A percentile compares a stretch with the other conserved stretches of the same genome.
phyloP scores from a whole-genome alignment of 2,797 vertebrate genomes.

The Onychomys arenicola region DNA sequence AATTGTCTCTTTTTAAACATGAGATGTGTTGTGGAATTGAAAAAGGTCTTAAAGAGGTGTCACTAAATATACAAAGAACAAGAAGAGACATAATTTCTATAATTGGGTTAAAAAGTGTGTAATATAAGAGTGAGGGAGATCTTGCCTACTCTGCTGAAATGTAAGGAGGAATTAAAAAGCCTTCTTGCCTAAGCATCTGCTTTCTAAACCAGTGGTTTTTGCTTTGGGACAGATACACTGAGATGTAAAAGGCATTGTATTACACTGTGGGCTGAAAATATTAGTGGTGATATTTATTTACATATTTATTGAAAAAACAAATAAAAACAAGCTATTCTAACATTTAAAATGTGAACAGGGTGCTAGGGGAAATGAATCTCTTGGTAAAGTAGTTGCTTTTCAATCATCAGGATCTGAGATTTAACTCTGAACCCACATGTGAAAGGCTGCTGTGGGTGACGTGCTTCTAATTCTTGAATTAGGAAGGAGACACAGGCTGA shows the following conservation, averaged over 20 bases:
- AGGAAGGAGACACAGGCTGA: not conserved
- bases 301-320: not conserved
- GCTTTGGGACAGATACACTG: not conserved
- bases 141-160: constrained; percentile 21
- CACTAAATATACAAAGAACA: constrained; percentile 20
- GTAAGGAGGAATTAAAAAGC: not conserved
- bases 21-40: not conserved
- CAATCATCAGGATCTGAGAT: not conserved
- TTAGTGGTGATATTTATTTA: not conserved
- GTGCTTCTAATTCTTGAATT: not conserved
- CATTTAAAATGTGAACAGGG: not conserved
- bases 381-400: not conserved
- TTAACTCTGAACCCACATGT: not conserved
- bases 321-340: not conserved
- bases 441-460: not conserved
- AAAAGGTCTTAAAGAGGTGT: constrained; percentile 3
- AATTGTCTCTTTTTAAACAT: not conserved
- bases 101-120: not conserved
- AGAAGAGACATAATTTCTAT: not conserved
- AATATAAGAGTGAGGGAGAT: not conserved
- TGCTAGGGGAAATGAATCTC: not conserved
- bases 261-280: constrained; percentile 8
- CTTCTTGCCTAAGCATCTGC: not conserved
- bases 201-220: not conserved
- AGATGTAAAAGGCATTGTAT: not conserved